Base-by-base conservation (phyloP, 2,797 vertebrate species). In the Acrocephalus scirpaceus region DNA sequence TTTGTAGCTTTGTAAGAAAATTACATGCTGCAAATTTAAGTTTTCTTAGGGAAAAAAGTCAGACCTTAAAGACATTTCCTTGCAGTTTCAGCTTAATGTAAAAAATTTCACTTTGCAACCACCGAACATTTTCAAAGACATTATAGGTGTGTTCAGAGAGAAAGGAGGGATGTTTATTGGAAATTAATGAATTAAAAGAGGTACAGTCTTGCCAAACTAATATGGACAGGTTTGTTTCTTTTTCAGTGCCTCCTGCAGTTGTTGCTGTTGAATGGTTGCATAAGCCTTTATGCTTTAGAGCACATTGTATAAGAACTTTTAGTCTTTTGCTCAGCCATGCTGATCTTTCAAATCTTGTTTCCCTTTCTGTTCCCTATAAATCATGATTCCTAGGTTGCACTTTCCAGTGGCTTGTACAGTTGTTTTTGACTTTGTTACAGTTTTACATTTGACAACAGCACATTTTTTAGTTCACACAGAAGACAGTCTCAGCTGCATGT, bases 1-100 rank as follows among this genome's bases (percentile, higher is more conserved):
- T 93, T 92, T 79, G 79, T 95, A 84, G 60, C 50, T 84, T 66
- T 61, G 48, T 86, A 91, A 91, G 57, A 69, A 91, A 81, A 83
- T 84, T n/a, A 65, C 72, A 58, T 0, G 3, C 72, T 85, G 23
- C 57, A 91, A 76, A 83, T 11, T 32, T 36, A 22, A 17, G 29
- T 86, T 82, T 94, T 80, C 42, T 78, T 67, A 57, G 34, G 75
- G 18, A 50, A 82, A 73, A 73, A 7, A 2, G 1, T 7, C 20
- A 47, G 30, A 38, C 27, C 21, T 67, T 67, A 54, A 60, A 73
- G 22, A 14, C 40, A 64, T 4, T 75, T 71, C 47, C 17, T 70
- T 38, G 0, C 57, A n/a, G 51, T 78, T 84, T 93, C 71, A 85
- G 66, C 20, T 61, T 70, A 81, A 70, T 50, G 32, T 88, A 88